phyloP scores from a whole-genome alignment of 1,140 invertebrate species.

The Diachasma alloeum region DNA sequence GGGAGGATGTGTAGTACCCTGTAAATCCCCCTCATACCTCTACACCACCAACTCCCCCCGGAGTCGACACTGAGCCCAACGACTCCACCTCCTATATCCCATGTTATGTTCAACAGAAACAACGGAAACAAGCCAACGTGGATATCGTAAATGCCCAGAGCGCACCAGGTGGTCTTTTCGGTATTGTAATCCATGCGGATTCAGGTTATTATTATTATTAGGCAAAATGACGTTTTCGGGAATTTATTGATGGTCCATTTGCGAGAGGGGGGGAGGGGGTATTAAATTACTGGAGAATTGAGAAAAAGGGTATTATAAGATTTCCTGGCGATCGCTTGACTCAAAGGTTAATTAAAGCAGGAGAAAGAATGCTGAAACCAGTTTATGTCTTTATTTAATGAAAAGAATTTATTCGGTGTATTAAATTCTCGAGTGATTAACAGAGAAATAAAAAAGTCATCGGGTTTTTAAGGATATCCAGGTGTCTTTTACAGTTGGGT shows the following conservation, averaged over 20 bases:
- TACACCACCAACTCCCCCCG: not conserved
- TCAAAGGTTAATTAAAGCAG: not conserved
- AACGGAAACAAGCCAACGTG: slow-evolving; percentile 25
- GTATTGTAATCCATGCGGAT: slow-evolving; percentile 23
- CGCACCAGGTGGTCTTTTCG: slow-evolving; percentile 25
- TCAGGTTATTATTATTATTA: slow-evolving; percentile 21
- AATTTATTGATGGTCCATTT: not conserved
- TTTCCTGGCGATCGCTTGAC: not conserved
- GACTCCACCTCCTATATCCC: slow-evolving; percentile 12
- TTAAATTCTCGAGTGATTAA: not conserved
- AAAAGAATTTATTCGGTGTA: not conserved
- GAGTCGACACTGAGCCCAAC: slow-evolving; percentile 5
- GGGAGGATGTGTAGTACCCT: not conserved
- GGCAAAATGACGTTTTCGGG: not conserved
- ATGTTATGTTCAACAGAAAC: slow-evolving; percentile 21
- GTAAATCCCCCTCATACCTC: not conserved
- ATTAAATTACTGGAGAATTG: not conserved
- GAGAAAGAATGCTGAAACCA: not conserved
- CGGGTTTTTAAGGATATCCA: not conserved
- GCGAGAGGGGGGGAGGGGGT: not conserved
- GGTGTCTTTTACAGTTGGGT: not conserved
- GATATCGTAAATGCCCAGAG: slow-evolving; percentile 22
- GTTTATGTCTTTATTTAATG: not conserved
- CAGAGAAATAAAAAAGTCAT: not conserved
- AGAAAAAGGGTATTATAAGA: not conserved